Evolutionary conservation across 2,113 vertebrate species (phyloP).

Genomic region (Vicugna pacos): DNA sequence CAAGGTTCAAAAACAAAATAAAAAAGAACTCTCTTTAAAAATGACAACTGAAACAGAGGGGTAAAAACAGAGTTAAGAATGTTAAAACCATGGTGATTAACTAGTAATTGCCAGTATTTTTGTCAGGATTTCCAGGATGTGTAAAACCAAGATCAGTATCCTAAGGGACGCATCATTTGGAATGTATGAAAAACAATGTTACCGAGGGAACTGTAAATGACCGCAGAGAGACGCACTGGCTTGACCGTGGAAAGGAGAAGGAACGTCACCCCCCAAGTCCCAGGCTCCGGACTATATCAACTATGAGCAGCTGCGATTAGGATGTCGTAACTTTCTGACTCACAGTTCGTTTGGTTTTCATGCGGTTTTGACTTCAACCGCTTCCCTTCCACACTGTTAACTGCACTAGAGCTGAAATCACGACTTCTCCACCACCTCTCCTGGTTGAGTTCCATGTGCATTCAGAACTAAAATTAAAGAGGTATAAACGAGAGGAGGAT

Average conservation of each 20-base stretch:
- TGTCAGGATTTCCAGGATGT: neutral
- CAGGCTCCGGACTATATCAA: neutral
- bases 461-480: neutral
- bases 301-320: neutral
- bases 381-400: neutral
- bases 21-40: neutral
- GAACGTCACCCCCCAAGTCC: neutral
- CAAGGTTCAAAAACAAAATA: neutral
- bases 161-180: neutral
- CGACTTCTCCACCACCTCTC: neutral
- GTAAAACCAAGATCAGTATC: neutral
- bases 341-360: neutral
- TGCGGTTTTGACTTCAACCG: neutral
- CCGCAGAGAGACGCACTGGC: neutral
- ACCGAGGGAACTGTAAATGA: neutral
- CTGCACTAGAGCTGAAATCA: neutral
- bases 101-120: neutral
- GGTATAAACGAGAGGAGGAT: neutral
- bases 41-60: neutral
- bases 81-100: neutral
- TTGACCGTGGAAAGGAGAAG: neutral
- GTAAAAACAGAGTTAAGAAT: neutral
- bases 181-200: neutral
- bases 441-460: neutral
- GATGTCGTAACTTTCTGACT: neutral